Evolutionary conservation across 2,797 vertebrate species (phyloP), one percentile per base, ranked within the genome.

Genomic region (Orientallactaga sibirica): DNA sequence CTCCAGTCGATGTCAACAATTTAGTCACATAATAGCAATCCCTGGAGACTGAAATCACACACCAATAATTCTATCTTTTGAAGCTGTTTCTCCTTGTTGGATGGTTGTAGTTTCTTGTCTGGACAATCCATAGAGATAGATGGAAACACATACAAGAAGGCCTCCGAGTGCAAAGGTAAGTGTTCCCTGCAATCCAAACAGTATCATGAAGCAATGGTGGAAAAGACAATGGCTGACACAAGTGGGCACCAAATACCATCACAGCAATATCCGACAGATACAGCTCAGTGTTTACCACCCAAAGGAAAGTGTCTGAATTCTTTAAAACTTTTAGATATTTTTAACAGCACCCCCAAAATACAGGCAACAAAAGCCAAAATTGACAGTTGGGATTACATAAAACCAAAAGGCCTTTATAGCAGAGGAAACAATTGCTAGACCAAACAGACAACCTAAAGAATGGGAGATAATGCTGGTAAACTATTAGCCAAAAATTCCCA

Each of bases 61-160:
- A 9, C 90, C 43, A 87, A 98, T 97, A 58, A 99, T 98, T 98
- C 98, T 99, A 95, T 98, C 98, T 97, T 98, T 99, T 79, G 97
- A 96, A n/a, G 97, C 97, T 0, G 90, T 55, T 43, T 98, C 98
- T 37, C 96, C 61, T 10, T 80, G 95, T 52, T 95, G 97, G 78
- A 99, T 90, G 96, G 97, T 99, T 76, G 98, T 98, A 7, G 99
- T 99, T 95, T 99, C 99, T 96, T 99, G 99, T 98, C 99, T 99
- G 88, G 99, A 99, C 96, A 99, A 98, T 91, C 99, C 99, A 16
- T 99, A 99, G 61, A 99, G 97, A 97, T 99, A 99, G 97, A 99
- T 99, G 96, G 99, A 99, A 96, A 99, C 61, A 55, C 99, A 99
- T 52, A 99, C 99, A 12, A 99, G 98, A 93, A 98, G 3, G 11